Percentiles rank a stretch among this genome's conserved stretches.
Conservation (phyloP, 2,888 invertebrate genomes). For the Brachypterus glaber region DNA sequence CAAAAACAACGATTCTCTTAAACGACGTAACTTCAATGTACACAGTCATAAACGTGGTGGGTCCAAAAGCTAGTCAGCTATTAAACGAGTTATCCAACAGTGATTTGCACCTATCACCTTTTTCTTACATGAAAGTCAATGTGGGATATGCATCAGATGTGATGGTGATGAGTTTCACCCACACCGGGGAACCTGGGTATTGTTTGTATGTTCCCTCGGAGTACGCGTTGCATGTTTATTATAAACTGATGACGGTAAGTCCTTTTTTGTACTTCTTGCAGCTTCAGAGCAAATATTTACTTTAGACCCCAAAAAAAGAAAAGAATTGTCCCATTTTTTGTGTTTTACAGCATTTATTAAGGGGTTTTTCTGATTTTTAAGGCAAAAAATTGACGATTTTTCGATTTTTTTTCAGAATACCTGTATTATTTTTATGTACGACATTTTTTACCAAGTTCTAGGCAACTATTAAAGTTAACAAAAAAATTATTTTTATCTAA, state of each 20-base stretch:
- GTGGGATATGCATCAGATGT: conserved; percentile 60
- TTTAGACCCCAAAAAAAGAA: too few species aligned
- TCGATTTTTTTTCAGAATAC: too few species aligned
- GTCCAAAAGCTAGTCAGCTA: conserved; percentile 56
- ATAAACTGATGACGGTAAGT: conserved; percentile 50
- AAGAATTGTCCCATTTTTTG: too few species aligned
- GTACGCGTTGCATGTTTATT: conserved; percentile 65
- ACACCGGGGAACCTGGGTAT: conserved; percentile 63
- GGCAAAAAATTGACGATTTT: too few species aligned
- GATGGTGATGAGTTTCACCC: conserved; percentile 60
- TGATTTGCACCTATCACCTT: conserved; percentile 51
- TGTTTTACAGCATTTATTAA: too few species aligned
- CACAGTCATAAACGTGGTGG: conserved; percentile 60
- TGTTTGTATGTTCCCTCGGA: conserved; percentile 62
- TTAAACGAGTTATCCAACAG: conserved; percentile 56
- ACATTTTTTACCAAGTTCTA: too few species aligned
- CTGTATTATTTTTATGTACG: too few species aligned
- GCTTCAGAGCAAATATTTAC: not conserved
- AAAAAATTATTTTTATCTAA: too few species aligned
- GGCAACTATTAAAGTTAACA: too few species aligned
- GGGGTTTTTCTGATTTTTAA: too few species aligned
- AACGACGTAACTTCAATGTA: conserved; percentile 65
- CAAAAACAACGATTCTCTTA: conserved; percentile 47
- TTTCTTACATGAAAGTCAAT: conserved; percentile 58
- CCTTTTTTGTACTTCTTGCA: conserved; percentile 3